Percentiles rank a stretch among this genome's conserved stretches.
Evolutionary conservation across 2,113 vertebrate genomes (phyloP).

Genomic region (Aleadryas rufinucha): DNA sequence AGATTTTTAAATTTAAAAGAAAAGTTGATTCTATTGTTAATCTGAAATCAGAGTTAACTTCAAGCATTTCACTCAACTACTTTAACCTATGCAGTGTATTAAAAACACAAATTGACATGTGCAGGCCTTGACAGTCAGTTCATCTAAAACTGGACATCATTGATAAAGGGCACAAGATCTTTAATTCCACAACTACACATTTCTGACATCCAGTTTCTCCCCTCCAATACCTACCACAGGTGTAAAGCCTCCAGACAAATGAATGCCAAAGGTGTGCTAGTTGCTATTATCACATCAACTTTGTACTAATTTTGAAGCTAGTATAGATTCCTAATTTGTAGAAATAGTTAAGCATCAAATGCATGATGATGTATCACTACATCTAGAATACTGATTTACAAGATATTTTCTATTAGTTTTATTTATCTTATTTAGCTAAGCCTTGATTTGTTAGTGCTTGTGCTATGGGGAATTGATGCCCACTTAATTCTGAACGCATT

Average conservation of each 20-base stretch:
- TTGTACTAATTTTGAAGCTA: background rate
- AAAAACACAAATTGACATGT: background rate
- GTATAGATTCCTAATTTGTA: conserved; percentile 5
- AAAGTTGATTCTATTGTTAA: background rate
- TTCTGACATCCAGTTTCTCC: background rate
- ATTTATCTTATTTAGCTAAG: conserved; percentile 13
- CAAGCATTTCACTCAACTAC: background rate
- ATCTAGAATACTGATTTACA: background rate
- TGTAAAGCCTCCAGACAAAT: background rate
- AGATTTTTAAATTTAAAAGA: background rate
- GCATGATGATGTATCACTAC: background rate
- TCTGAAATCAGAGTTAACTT: background rate
- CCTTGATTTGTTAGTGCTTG: background rate
- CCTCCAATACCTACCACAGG: background rate
- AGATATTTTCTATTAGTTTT: background rate
- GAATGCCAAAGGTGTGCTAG: background rate
- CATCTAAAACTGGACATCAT: background rate
- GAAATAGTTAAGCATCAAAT: conserved; percentile 28
- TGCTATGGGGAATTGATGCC: background rate
- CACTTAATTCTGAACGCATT: background rate
- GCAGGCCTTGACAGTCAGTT: background rate
- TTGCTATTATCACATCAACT: background rate
- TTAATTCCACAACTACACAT: background rate
- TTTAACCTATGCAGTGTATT: background rate
- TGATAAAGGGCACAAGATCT: background rate